Evolutionary conservation across 2,113 vertebrate species (phyloP).

Genomic region (Ctenodactylus gundi): DNA sequence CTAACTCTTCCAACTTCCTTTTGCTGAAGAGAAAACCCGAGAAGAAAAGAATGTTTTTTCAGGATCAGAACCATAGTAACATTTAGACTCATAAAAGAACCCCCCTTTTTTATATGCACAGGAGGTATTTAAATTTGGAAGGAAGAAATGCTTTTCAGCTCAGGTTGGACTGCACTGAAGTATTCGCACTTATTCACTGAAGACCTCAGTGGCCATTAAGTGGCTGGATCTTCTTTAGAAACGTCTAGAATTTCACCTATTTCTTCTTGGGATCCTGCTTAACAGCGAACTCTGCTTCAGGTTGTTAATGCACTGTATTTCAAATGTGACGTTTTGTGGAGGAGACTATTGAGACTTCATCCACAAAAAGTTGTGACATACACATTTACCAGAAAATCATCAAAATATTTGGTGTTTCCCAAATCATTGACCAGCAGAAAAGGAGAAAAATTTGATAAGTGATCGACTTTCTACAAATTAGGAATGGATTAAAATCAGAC

Average conservation of each 20-base stretch:
- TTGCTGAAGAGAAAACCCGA: constrained; percentile 77
- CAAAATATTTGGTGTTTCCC: constrained; percentile 9
- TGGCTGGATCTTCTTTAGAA: constrained; percentile 81
- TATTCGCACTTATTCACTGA: constrained; percentile 85
- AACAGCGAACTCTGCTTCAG: constrained; percentile 74
- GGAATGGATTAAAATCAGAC: background rate
- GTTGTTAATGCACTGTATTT: constrained; percentile 62
- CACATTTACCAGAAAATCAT: constrained; percentile 51
- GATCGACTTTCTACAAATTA: background rate
- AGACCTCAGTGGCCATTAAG: constrained; percentile 83
- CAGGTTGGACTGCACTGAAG: constrained; percentile 83
- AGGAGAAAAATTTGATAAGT: background rate
- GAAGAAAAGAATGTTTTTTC: constrained; percentile 80
- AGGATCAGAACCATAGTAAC: constrained; percentile 81
- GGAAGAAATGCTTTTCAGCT: constrained; percentile 80
- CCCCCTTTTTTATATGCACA: constrained; percentile 83
- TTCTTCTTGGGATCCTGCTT: constrained; percentile 77
- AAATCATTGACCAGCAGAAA: background rate
- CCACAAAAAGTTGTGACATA: background rate
- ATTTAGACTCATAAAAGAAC: constrained; percentile 83
- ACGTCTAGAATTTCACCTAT: constrained; percentile 79
- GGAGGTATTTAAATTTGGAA: constrained; percentile 85
- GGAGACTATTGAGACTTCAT: constrained; percentile 56
- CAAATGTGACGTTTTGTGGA: constrained; percentile 60
- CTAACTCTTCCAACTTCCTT: constrained; percentile 76